Evolutionary conservation across 1,140 invertebrate species (phyloP).

Genomic region (Grapholita molesta): DNA sequence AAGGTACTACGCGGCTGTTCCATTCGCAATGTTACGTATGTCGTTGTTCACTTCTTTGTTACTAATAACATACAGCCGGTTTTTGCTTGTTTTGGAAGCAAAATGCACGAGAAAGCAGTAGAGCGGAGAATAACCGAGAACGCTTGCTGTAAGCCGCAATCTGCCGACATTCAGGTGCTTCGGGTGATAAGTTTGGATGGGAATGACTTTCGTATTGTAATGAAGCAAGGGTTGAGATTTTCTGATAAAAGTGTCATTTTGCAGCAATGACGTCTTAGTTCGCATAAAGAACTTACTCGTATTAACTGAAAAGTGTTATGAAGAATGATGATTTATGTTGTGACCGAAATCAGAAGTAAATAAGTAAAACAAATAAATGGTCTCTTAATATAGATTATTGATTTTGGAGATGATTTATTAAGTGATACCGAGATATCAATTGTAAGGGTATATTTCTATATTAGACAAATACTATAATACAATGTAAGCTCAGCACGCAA

Average conservation of each 20-base stretch:
- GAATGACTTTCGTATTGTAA: constrained; percentile 33
- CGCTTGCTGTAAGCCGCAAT: constrained; percentile 63
- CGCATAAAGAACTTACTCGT: not conserved
- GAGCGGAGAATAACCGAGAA: constrained; percentile 39
- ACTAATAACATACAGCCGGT: not conserved
- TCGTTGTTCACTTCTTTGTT: not conserved
- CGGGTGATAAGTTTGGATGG: constrained; percentile 34
- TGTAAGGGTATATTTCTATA: too few species aligned
- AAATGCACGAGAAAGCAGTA: not conserved
- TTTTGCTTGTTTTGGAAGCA: not conserved
- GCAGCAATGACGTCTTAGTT: not conserved
- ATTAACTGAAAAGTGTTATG: too few species aligned
- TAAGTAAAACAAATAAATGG: too few species aligned
- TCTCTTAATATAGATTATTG: too few species aligned
- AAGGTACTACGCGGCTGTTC: not conserved
- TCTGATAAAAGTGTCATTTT: not conserved
- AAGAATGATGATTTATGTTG: too few species aligned
- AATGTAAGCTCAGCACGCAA: too few species aligned
- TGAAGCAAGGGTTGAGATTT: not conserved
- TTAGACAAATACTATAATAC: too few species aligned
- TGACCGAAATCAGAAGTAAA: too few species aligned
- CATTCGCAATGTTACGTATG: not conserved
- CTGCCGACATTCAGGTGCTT: constrained; percentile 66
- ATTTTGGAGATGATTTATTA: too few species aligned
- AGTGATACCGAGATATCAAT: too few species aligned